A percentile compares a stretch with the other conserved stretches of the same genome.
Conservation (phyloP, 2,797 vertebrate species). For the Thalassophryne amazonica region DNA sequence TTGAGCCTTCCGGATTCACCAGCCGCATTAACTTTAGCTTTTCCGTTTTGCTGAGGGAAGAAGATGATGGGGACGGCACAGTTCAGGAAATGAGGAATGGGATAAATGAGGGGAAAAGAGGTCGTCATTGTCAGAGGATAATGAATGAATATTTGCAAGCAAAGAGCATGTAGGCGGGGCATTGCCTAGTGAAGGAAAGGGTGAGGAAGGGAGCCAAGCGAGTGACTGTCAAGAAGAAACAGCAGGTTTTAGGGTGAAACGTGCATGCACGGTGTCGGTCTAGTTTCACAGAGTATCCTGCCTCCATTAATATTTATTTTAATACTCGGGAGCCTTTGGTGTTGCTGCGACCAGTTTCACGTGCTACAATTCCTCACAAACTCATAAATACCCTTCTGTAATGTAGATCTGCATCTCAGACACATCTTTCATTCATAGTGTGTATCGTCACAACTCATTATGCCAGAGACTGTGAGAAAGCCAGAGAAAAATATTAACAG, state of each 20-base stretch:
- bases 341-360: no score
- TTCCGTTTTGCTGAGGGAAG: slow-evolving; percentile 14
- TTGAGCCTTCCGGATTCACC: slow-evolving; percentile 37
- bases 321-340: no score
- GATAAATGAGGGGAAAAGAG: slow-evolving; percentile 64
- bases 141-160: slow-evolving; percentile 59
- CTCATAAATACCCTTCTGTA: no score
- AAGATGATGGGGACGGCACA: slow-evolving; percentile 19
- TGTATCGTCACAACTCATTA: no score
- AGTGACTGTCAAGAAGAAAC: slow-evolving; percentile 35
- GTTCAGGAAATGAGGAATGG: slow-evolving; percentile 56
- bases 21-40: slow-evolving; percentile 56
- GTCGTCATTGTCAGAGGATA: slow-evolving; percentile 61
- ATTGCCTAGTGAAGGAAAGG: slow-evolving; percentile 26
- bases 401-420: no score
- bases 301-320: no score
- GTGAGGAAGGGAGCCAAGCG: slow-evolving; percentile 49
- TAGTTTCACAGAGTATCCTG: no score
- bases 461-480: no score
- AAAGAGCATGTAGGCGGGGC: slow-evolving; percentile 49
- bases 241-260: slow-evolving; percentile 60
- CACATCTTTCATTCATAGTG: no score
- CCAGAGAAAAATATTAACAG: no score
- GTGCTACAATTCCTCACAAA: no score
- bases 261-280: slow-evolving; percentile 53